Conservation (phyloP, 2,888 invertebrate genomes). For the Frankliniella intonsa region DNA sequence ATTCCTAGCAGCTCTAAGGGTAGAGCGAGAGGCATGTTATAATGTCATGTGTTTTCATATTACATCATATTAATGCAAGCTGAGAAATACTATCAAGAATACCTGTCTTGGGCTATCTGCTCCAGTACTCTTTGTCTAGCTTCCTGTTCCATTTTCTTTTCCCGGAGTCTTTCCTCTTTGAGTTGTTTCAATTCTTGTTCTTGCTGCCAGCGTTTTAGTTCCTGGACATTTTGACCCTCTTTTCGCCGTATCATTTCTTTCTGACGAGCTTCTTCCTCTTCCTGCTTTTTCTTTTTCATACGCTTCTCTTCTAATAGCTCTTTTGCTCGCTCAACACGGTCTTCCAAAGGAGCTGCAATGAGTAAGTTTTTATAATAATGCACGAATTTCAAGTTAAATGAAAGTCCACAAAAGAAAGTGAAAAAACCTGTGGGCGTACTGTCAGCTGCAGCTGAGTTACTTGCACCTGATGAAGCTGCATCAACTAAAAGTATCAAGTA, state of each 20-base stretch:
- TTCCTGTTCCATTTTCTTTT: conserved; percentile 67
- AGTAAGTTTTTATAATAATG: neutral
- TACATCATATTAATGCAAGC: neutral
- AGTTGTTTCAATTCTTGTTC: conserved; percentile 69
- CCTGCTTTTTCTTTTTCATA: conserved; percentile 60
- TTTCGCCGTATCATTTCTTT: conserved; percentile 68
- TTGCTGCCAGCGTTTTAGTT: conserved; percentile 66
- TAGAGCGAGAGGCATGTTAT: neutral
- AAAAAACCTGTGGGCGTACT: too few relatives aligned
- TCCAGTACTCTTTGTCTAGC: conserved; percentile 72
- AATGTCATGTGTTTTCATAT: neutral
- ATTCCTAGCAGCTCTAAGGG: neutral
- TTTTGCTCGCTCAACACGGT: conserved; percentile 61
- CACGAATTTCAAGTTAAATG: too few relatives aligned
- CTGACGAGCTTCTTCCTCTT: conserved; percentile 56
- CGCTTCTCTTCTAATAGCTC: conserved; percentile 63
- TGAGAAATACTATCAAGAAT: conserved; percentile 40
- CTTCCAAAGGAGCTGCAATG: conserved; percentile 43
- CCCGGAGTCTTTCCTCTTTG: conserved; percentile 68
- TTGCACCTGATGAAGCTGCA: too few relatives aligned
- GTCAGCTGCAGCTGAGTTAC: too few relatives aligned
- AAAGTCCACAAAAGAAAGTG: too few relatives aligned
- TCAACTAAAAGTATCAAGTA: too few relatives aligned
- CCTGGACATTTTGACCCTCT: conserved; percentile 67
- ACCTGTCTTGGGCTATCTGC: conserved; percentile 81